A percentile compares a stretch with the other conserved stretches of the same genome.
Evolutionary conservation across 1,140 invertebrate genomes (phyloP).

Genomic region (Brachionus koreanus): DNA sequence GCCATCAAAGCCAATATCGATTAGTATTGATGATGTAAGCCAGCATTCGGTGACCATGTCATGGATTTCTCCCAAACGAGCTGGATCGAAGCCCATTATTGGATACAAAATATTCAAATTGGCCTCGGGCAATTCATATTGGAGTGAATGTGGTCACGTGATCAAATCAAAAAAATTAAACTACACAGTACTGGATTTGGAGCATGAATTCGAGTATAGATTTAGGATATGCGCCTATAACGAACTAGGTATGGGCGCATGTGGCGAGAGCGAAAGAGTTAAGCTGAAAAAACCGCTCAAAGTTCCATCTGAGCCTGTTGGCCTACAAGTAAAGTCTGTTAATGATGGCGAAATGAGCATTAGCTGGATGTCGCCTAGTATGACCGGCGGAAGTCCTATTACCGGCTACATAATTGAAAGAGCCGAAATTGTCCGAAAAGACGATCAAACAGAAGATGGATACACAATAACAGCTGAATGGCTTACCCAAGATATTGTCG

Average conservation of each 20-base stretch:
- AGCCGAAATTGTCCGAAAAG: slow-evolving; percentile 62
- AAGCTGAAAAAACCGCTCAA: background rate
- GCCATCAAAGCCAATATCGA: slow-evolving; percentile 32
- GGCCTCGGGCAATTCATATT: background rate
- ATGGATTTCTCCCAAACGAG: slow-evolving; percentile 15
- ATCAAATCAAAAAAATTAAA: background rate
- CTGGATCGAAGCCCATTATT: slow-evolving; percentile 25
- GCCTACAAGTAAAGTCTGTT: background rate
- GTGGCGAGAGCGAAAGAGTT: background rate
- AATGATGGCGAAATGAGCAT: slow-evolving; percentile 7
- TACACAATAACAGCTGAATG: background rate
- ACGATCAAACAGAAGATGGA: background rate
- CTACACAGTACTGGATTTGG: background rate
- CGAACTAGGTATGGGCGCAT: slow-evolving; percentile 87
- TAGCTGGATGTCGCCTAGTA: slow-evolving; percentile 81
- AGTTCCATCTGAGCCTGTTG: background rate
- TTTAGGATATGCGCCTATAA: slow-evolving; percentile 89
- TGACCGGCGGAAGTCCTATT: slow-evolving; percentile 72
- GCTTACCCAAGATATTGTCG: background rate
- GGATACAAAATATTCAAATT: slow-evolving; percentile 29
- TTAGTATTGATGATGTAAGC: background rate
- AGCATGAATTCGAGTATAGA: slow-evolving; percentile 82
- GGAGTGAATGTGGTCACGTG: slow-evolving; percentile 5
- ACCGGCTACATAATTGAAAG: slow-evolving; percentile 86
- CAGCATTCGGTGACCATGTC: background rate